Percentiles rank a stretch among this genome's conserved stretches.
phyloP scores from a whole-genome alignment of 2,888 invertebrate species.

The Euzophera pinguis region DNA sequence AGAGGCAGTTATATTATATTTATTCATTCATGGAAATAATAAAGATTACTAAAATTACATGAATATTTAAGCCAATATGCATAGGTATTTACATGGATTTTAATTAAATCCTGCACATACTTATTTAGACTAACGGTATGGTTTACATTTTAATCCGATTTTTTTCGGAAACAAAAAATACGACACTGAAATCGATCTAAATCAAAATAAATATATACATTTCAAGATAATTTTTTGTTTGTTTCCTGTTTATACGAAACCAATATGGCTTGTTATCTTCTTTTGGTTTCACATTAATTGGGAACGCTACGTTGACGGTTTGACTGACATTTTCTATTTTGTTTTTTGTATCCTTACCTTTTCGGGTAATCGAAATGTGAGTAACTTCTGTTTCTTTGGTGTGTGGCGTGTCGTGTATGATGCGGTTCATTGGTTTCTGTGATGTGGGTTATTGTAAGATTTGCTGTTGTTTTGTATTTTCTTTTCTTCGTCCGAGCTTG shows the following conservation, averaged over 20 bases:
- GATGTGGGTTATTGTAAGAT: neutral
- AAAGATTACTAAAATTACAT: too few species aligned
- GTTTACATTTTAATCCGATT: too few species aligned
- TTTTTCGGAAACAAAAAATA: too few species aligned
- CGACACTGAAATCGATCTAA: too few species aligned
- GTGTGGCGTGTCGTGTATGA: conserved; percentile 13
- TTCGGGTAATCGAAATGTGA: conserved; percentile 20
- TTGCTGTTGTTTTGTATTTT: too few species aligned
- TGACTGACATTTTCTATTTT: conserved; percentile 48
- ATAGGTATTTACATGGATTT: too few species aligned
- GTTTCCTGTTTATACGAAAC: neutral
- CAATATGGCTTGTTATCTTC: conserved; percentile 30
- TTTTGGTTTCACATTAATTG: conserved; percentile 22
- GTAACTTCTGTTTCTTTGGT: conserved; percentile 19
- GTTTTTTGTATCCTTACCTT: conserved; percentile 22
- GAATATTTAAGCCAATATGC: too few species aligned
- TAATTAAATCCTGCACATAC: too few species aligned
- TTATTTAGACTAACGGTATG: too few species aligned
- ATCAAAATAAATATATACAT: neutral
- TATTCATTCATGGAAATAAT: too few species aligned
- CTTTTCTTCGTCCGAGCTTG: too few species aligned
- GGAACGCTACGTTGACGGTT: conserved; percentile 32
- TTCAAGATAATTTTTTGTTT: conserved; percentile 5
- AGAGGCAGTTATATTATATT: too few species aligned
- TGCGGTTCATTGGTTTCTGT: neutral